These are phyloP conservation scores for Prosopocoilus inquinatus DNA, from an alignment of 2,888 invertebrate genomes.

Conservation along the genomic window DNA sequence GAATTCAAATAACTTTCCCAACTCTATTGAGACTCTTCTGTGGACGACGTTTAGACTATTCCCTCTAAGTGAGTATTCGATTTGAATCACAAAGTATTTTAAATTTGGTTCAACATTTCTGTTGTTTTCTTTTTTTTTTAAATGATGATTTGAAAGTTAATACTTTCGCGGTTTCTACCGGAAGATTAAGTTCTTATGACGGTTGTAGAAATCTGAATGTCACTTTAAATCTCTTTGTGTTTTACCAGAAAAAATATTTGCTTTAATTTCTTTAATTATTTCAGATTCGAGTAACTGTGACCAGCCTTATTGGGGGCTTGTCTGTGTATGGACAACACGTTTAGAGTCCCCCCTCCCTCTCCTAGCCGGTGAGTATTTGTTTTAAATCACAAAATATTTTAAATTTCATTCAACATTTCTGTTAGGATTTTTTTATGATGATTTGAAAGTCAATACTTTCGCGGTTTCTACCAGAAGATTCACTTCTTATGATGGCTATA, in stretches of 20 bases:
- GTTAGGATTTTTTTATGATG: slow-evolving; percentile 48
- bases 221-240: no score
- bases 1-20: background rate
- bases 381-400: no score
- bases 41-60: background rate
- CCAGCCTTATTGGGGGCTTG: no score
- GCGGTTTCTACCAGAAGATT: slow-evolving; percentile 65
- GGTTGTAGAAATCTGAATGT: slow-evolving; percentile 17
- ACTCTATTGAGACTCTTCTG: no score
- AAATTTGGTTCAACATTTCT: background rate
- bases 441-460: slow-evolving; percentile 56
- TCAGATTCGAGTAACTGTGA: background rate
- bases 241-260: no score
- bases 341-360: no score
- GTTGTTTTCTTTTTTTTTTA: background rate
- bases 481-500: slow-evolving; percentile 48
- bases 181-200: slow-evolving; percentile 34
- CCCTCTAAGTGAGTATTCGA: background rate
- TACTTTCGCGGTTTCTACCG: background rate
- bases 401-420: background rate
- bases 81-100: background rate
- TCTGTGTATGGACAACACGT: no score
- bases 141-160: slow-evolving; percentile 54
- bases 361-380: background rate
- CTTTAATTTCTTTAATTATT: no score